Evolutionary conservation across 2,797 vertebrate species (phyloP).

Genomic region (Acipenser transmontanus): DNA sequence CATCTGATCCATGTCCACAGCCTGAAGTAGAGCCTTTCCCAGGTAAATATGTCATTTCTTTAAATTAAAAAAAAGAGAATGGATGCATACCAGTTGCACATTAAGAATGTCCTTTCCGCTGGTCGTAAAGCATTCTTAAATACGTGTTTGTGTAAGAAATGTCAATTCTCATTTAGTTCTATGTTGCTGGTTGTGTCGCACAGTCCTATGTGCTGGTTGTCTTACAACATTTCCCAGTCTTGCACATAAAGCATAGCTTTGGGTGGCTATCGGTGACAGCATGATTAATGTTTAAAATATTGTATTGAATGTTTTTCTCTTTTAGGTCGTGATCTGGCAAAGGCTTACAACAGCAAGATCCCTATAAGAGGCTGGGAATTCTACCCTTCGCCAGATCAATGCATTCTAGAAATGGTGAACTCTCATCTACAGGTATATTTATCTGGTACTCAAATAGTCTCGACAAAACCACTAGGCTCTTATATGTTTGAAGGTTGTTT

Average conservation of each 20-base stretch:
- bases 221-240: too few species aligned
- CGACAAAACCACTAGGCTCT: neutral
- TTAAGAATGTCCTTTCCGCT: too few species aligned
- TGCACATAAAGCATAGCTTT: too few species aligned
- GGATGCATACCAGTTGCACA: too few species aligned
- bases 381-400: conserved; percentile 24
- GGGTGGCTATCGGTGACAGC: too few species aligned
- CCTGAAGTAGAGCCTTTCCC: conserved; percentile 14
- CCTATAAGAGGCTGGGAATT: conserved; percentile 18
- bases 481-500: neutral
- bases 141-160: too few species aligned
- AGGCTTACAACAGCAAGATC: conserved; percentile 19
- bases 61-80: neutral
- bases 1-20: conserved; percentile 2
- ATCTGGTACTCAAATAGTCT: neutral
- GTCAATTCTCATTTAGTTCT: too few species aligned
- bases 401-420: conserved; percentile 25
- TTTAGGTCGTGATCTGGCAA: conserved; percentile 17
- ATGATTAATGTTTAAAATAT: too few species aligned
- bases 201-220: too few species aligned
- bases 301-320: neutral
- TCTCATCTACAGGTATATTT: conserved; percentile 16
- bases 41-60: conserved; percentile 14
- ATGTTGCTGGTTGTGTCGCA: too few species aligned
- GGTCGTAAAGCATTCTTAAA: too few species aligned